These are phyloP conservation scores for Drosophila sp. DNA, from an alignment of 1,140 invertebrate species.

Conservation along the genomic window DNA sequence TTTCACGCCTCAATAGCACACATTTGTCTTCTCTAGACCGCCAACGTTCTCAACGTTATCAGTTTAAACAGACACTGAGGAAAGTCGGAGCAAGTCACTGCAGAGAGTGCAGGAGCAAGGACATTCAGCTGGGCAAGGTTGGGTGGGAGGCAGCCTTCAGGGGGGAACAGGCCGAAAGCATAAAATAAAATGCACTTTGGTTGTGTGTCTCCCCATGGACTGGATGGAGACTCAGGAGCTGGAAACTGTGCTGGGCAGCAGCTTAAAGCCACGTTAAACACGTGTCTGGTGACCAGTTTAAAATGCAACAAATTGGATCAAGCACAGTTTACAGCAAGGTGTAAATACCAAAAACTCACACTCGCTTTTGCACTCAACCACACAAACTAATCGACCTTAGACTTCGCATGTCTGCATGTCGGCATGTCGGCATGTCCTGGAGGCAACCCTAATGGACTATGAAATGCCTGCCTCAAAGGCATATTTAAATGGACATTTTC, in stretches of 20 bases:
- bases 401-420: too few species aligned
- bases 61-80: constrained; percentile 74
- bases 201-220: constrained; percentile 24
- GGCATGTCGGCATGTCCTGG: constrained; percentile 3
- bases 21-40: constrained; percentile 74
- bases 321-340: constrained; percentile 51
- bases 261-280: constrained; percentile 63
- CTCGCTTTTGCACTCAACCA: constrained; percentile 8
- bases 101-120: constrained; percentile 39
- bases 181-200: constrained; percentile 74
- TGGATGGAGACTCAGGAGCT: constrained; percentile 6
- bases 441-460: constrained; percentile 41
- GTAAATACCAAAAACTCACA: constrained; percentile 30
- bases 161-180: constrained; percentile 45
- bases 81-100: constrained; percentile 16
- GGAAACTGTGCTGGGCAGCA: constrained; percentile 37
- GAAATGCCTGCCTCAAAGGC: constrained; percentile 22
- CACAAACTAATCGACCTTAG: background rate
- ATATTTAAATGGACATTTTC: constrained; percentile 46
- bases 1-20: constrained; percentile 81
- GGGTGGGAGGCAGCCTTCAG: background rate
- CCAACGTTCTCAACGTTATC: constrained; percentile 76
- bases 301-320: constrained; percentile 71
- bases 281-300: constrained; percentile 45
- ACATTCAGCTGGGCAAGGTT: constrained; percentile 36